A percentile compares a stretch with the other conserved stretches of the same genome.
Conservation (phyloP, 2,888 invertebrate genomes). For the Meteorus cinctellus region DNA sequence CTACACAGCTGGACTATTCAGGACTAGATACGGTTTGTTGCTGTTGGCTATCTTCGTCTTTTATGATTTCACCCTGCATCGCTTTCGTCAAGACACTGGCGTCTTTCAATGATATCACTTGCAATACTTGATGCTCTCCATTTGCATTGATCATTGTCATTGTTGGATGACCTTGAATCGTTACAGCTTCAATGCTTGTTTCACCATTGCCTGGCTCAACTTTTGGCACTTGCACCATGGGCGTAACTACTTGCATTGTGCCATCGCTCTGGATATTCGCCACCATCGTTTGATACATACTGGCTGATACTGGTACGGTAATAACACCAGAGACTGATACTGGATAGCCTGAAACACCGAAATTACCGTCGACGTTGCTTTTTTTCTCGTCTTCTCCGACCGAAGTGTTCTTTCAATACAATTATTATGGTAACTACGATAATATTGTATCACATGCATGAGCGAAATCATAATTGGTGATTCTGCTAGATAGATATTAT, state of each 20-base stretch:
- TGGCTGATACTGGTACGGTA: constrained; percentile 94
- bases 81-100: constrained; percentile 87
- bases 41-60: constrained; percentile 71
- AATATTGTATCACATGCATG: neutral
- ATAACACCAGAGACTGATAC: constrained; percentile 94
- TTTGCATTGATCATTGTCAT: constrained; percentile 82
- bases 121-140: constrained; percentile 86
- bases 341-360: constrained; percentile 79
- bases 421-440: neutral
- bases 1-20: constrained; percentile 62
- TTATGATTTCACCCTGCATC: constrained; percentile 77
- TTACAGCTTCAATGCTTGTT: constrained; percentile 82
- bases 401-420: neutral
- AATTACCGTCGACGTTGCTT: constrained; percentile 61
- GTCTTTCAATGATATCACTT: constrained; percentile 90
- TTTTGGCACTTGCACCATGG: constrained; percentile 88
- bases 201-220: constrained; percentile 85
- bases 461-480: constrained; percentile 1
- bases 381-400: constrained; percentile 16
- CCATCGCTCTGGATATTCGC: constrained; percentile 91
- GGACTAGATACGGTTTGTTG: constrained; percentile 74
- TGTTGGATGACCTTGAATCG: constrained; percentile 83
- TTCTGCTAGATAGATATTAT: neutral
- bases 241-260: constrained; percentile 85
- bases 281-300: constrained; percentile 97